Evolutionary conservation across 2,797 vertebrate genomes (phyloP), one percentile per base, ranked within the genome.

Genomic region (Sternarchorhynchus goeldii): DNA sequence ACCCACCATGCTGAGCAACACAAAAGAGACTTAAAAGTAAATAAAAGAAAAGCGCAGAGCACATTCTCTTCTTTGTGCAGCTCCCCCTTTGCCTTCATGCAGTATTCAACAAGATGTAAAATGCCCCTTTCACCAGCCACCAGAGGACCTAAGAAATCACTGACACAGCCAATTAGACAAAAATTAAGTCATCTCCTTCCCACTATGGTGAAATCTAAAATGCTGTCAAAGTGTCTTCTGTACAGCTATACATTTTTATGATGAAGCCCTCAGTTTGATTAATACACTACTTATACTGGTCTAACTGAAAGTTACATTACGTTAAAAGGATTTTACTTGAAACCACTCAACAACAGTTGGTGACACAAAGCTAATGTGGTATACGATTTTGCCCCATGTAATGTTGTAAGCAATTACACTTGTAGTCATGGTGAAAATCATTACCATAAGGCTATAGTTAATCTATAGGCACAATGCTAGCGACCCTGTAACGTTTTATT

Each of bases 1-100:
- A 80, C 78, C 74, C 77, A 20, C 63, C 63, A 32, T 53, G 73
- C 71, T 68, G 71, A 73, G 58, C 63, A 29, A 67, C 73, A 77
- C 56, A 76, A 74, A 85, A 75, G 75, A 77, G 76, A 71, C 58
- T 75, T 85, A 76, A 81, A 82, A 83, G 56, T 81, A 85, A 83
- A 85, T 75, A 64, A 63, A 25, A 81, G 58, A 67, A 71, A 64
- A 62, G 72, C 64, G 60, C 58, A 75, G 50, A 73, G 66, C 17
- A 17, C 77, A 55, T 76, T 82, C 75, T 68, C 64, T 56, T 41
- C 76, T 50, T 53, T 41, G 36, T 53, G 58, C 62, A 58, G 60
- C 25, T 57, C 57, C 41, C 25, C 68, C 60, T 32, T 66, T 75
- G 62, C 73, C 75, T 77, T 76, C 57, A 75, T 62, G 70, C 45